Base-by-base conservation (phyloP, 2,113 vertebrate species). In the Chamaetylas fuelleborni region DNA sequence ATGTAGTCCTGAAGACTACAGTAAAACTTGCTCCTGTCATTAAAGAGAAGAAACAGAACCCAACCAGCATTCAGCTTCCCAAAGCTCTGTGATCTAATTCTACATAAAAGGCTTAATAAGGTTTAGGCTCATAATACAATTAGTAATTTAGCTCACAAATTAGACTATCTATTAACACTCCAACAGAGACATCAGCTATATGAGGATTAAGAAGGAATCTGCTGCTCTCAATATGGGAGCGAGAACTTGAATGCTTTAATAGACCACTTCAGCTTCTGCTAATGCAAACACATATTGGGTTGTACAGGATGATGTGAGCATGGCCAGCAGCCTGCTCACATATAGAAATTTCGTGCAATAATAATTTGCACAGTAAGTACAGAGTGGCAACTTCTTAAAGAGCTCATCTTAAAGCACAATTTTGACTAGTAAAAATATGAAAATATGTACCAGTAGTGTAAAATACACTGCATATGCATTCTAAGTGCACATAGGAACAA, bases 131-230 rank as follows among this genome's bases (percentile, higher is more conserved):
- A 93, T 97, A 98, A 98, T 97, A 97, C 97, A 98, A 98, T 98
- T 98, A 98, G 94, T 95, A 98, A 96, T 97, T 97, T 96, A 97
- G 95, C 97, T 98, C 96, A 97, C 97, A 98, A 98, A 98, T 98
- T 98, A 98, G 97, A 96, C 97, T 98, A 98, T 97, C 97, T 96
- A 97, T 98, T 98, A 98, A 97, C 96, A 97, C 93, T 90, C 90
- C 53, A 93, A 88, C 95, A 97, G 94, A 97, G 92, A 94, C 92
- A 90, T 62, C 81, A 96, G 95, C 88, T 90, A 42, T 81, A 87
- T 13, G 77, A 94, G 89, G 95, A 97, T 97, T 96, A 95, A 93
- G 92, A 93, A 92, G 82, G 69, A 94, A 95, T 85, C 64, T 43
- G 77, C 71, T 87, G 61, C 66, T 93, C 81, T 78, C 42, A 91